Evolutionary conservation across 2,113 vertebrate species (phyloP).

Genomic region (Pomatostomus ruficeps): DNA sequence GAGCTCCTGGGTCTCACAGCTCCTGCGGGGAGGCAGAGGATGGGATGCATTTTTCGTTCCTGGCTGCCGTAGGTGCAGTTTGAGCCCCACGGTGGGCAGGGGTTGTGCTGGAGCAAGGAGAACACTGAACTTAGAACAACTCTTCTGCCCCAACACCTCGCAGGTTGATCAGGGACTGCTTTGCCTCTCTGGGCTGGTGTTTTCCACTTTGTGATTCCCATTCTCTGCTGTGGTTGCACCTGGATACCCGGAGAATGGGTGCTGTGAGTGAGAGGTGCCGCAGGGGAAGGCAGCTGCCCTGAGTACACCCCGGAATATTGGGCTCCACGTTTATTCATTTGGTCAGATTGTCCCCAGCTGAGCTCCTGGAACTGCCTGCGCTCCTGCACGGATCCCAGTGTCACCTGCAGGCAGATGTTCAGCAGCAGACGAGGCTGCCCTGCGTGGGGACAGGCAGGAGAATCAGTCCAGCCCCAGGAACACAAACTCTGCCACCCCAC

Average conservation of each 20-base stretch:
- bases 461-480: neutral
- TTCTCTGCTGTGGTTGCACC: neutral
- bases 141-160: neutral
- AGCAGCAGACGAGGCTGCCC: too few relatives aligned
- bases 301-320: neutral
- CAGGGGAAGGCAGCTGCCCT: neutral
- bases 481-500: neutral
- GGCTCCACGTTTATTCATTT: too few relatives aligned
- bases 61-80: neutral
- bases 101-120: neutral
- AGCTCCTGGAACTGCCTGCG: too few relatives aligned
- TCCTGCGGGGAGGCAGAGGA: too few relatives aligned
- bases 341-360: too few relatives aligned
- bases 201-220: neutral
- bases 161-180: neutral
- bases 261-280: accelerated
- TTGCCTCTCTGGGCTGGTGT: neutral
- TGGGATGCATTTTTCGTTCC: neutral
- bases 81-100: accelerated
- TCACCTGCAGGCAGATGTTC: too few relatives aligned
- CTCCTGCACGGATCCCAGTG: too few relatives aligned
- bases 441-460: neutral
- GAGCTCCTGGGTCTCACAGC: neutral
- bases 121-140: neutral
- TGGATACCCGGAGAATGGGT: accelerated